Evolutionary conservation across 2,797 vertebrate species (phyloP), one percentile per base, ranked within the genome.

Genomic region (Toxotes lorentzi): DNA sequence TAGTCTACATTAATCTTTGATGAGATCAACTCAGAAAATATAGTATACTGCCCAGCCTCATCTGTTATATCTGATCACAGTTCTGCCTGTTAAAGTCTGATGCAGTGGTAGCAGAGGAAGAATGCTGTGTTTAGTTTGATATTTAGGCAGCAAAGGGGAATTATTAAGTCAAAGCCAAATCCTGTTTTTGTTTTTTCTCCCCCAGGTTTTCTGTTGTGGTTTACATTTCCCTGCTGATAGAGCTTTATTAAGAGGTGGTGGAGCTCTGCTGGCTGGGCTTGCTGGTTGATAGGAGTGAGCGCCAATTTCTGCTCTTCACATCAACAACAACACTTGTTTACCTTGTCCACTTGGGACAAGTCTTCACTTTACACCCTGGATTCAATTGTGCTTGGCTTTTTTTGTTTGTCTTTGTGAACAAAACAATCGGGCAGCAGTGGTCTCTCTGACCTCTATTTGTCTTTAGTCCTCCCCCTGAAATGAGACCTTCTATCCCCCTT

Each of bases 401-500:
- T 79, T 70, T 53, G 64, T 86, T 56, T 73, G 67, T 76, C 54
- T 76, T 53, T 70, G 41, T 59, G 53, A 76, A 30, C 63, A 59
- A 81, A 81, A 81, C 74, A 73, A 53, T 60, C 23, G 60, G 51
- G 65, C 60, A 59, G 47, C 61, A 19, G 50, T 48, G 47, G 54
- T 81, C 41, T 72, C 30, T 82, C 73, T 84, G 73, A 87, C 88
- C 77, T 88, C 84, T 54, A 73, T 79, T 79, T 82, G 70, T 82
- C 35, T 82, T 76, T 12, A 34, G 56, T 53, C 50, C 57, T 66
- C 51, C 47, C 30, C 41, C 71, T 64, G 32, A 76, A 73, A 79
- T 67, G 21, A 82, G 70, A 77, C 11, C 32, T n/a, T 78, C 54
- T 21, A 53, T 64, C 71, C 68, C 58, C 51, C 1, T 17, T 43